Evolutionary conservation across 2,888 invertebrate genomes (phyloP).

Genomic region (Dolichomitus sp.): DNA sequence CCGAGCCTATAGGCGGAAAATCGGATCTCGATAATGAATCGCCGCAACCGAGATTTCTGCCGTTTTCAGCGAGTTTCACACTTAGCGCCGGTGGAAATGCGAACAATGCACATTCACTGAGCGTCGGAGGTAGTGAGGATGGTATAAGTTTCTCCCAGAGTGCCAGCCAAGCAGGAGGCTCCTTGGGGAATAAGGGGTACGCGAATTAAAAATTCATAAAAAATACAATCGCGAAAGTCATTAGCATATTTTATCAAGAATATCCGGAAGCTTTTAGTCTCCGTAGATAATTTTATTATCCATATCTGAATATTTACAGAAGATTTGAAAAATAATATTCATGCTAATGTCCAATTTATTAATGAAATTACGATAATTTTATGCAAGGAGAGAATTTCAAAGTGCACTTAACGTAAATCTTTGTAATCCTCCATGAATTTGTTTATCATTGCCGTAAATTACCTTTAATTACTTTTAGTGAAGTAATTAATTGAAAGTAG

Average conservation of each 20-base stretch:
- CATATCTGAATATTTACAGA: neutral
- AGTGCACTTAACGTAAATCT: too few species aligned
- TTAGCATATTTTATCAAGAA: neutral
- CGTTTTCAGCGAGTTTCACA: constrained; percentile 81
- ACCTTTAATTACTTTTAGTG: too few species aligned
- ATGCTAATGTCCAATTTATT: neutral
- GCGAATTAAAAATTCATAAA: constrained; percentile 32
- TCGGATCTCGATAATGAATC: constrained; percentile 64
- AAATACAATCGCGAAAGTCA: neutral
- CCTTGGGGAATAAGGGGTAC: constrained; percentile 73
- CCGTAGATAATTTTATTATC: neutral
- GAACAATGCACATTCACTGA: constrained; percentile 80
- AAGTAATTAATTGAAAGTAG: too few species aligned
- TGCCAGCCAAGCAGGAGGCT: constrained; percentile 73
- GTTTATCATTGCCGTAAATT: too few species aligned
- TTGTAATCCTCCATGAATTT: too few species aligned
- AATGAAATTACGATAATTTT: neutral
- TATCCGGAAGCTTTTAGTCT: neutral
- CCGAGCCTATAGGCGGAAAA: constrained; percentile 64
- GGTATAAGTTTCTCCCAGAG: constrained; percentile 82
- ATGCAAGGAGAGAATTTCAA: neutral
- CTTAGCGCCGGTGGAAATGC: constrained; percentile 74
- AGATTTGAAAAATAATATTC: neutral
- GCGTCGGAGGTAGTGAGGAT: constrained; percentile 76
- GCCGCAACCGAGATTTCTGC: constrained; percentile 77